Evolutionary conservation across 2,888 invertebrate genomes (phyloP).

Genomic region (Carcina quercana): DNA sequence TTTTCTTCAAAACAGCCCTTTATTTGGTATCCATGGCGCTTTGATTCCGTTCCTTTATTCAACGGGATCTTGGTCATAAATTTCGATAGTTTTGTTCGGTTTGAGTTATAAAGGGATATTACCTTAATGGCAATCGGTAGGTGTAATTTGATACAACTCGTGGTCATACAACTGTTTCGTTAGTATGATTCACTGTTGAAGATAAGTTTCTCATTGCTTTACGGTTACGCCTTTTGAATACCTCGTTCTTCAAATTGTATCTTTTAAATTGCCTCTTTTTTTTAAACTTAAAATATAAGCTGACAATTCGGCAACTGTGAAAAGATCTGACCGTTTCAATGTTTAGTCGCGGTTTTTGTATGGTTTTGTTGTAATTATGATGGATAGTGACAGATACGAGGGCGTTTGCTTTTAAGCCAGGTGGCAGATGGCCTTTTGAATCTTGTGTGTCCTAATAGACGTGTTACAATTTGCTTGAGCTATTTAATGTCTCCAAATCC

Average conservation of each 20-base stretch:
- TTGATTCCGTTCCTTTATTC: conserved; percentile 68
- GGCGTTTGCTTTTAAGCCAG: conserved; percentile 35
- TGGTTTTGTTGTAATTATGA: conserved; percentile 42
- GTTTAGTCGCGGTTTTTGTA: conserved; percentile 29
- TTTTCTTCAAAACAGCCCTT: conserved; percentile 46
- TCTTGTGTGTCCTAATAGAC: conserved; percentile 7
- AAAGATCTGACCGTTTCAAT: conserved; percentile 22
- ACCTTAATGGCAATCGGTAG: conserved; percentile 71
- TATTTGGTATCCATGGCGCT: conserved; percentile 61
- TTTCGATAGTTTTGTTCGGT: conserved; percentile 64
- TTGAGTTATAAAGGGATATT: conserved; percentile 69
- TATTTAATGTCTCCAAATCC: too few relatives aligned
- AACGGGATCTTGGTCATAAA: conserved; percentile 66
- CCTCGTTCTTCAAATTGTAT: conserved; percentile 6
- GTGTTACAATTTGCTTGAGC: conserved; percentile 5
- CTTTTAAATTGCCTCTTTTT: background rate
- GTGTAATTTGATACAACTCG: conserved; percentile 65
- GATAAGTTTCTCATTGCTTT: conserved; percentile 27
- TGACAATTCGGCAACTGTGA: conserved; percentile 19
- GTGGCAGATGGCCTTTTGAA: conserved; percentile 31
- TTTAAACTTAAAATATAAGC: conserved; percentile 6
- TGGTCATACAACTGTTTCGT: conserved; percentile 47
- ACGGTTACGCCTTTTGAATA: conserved; percentile 16
- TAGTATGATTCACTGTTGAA: conserved; percentile 44
- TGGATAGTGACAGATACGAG: conserved; percentile 39